Evolutionary conservation across 1,140 invertebrate species (phyloP).

Genomic region (Araneus ventricosus): DNA sequence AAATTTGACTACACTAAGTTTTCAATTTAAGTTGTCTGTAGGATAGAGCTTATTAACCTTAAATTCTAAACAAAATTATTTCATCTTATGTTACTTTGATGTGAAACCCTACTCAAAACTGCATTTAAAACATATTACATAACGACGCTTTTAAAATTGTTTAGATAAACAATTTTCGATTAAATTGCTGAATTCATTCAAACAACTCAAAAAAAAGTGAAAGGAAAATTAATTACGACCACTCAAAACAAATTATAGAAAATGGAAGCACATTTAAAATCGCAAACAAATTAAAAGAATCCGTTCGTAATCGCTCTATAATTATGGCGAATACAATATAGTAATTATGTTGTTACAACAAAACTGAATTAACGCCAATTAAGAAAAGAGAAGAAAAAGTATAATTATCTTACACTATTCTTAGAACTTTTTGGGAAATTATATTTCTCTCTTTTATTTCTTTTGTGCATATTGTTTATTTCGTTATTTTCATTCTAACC

Average conservation of each 20-base stretch:
- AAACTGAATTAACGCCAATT: slow-evolving; percentile 35
- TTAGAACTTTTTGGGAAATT: background rate
- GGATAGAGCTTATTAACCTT: too few species aligned
- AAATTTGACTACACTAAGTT: too few species aligned
- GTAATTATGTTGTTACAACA: slow-evolving; percentile 24
- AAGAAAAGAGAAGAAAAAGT: background rate
- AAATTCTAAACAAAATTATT: too few species aligned
- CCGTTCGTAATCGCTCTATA: background rate
- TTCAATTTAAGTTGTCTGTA: too few species aligned
- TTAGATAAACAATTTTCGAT: background rate
- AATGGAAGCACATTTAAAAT: background rate
- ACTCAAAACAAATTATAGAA: slow-evolving; percentile 7
- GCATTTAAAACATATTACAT: too few species aligned
- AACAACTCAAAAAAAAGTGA: background rate
- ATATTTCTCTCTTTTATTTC: background rate
- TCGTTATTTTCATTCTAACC: background rate
- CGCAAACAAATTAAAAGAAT: slow-evolving; percentile 24
- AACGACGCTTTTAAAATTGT: background rate
- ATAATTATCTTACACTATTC: background rate
- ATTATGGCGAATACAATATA: slow-evolving; percentile 28
- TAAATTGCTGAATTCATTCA: background rate
- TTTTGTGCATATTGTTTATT: background rate
- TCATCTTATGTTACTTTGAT: too few species aligned
- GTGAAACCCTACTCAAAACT: too few species aligned
- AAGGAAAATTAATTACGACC: background rate